Evolutionary conservation across 2,888 invertebrate genomes (phyloP).

Genomic region (Tuberolachnus salignus): DNA sequence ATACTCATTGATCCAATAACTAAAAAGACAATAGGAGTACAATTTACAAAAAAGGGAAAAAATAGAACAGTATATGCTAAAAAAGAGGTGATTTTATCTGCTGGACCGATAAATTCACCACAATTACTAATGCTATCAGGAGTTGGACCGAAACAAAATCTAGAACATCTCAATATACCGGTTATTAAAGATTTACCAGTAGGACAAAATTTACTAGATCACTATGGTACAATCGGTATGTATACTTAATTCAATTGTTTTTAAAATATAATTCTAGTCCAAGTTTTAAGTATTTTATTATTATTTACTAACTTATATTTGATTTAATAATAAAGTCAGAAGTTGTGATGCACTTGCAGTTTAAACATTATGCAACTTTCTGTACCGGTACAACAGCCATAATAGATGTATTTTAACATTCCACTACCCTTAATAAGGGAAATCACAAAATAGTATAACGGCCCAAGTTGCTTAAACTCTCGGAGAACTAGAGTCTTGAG

Average conservation of each 20-base stretch:
- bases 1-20: constrained; percentile 62
- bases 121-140: constrained; percentile 74
- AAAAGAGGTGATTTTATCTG: constrained; percentile 71
- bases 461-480: too few relatives aligned
- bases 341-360: too few relatives aligned
- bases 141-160: constrained; percentile 70
- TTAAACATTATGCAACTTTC: too few relatives aligned
- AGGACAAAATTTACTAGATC: constrained; percentile 73
- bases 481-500: too few relatives aligned
- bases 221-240: constrained; percentile 68
- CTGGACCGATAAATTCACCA: constrained; percentile 80
- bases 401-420: too few relatives aligned
- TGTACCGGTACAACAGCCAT: too few relatives aligned
- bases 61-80: constrained; percentile 63
- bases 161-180: constrained; percentile 68
- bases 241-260: neutral
- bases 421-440: too few relatives aligned
- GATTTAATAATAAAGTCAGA: too few relatives aligned
- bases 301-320: neutral
- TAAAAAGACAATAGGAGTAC: constrained; percentile 64
- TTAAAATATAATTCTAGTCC: neutral
- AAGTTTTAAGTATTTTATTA: neutral
- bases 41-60: constrained; percentile 62
- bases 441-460: too few relatives aligned
- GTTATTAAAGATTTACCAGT: constrained; percentile 71